phyloP scores from a whole-genome alignment of 2,888 invertebrate genomes.

The Agrotis clavis region DNA sequence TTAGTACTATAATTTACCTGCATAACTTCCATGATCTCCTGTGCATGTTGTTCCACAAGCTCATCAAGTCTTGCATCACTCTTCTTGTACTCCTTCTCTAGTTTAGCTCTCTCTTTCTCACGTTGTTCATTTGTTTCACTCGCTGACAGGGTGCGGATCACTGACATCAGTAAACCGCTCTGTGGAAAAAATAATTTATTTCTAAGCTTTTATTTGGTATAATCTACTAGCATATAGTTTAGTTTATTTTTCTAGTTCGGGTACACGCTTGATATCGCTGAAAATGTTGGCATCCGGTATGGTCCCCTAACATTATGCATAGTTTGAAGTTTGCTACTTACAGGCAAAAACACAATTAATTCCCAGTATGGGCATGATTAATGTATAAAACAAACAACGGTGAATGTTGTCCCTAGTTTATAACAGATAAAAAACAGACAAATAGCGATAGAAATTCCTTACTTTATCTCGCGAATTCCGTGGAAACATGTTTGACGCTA shows the following conservation, averaged over 20 bases:
- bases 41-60: slow-evolving; percentile 96
- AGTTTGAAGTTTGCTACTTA: neutral
- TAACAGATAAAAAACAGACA: neutral
- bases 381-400: neutral
- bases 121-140: slow-evolving; percentile 98
- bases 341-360: neutral
- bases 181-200: slow-evolving; percentile 72
- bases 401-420: neutral
- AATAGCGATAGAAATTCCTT: slow-evolving; percentile 42
- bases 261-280: neutral
- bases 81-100: slow-evolving; percentile 98
- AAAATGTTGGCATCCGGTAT: neutral
- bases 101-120: slow-evolving; percentile 97
- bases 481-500: slow-evolving; percentile 48
- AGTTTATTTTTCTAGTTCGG: neutral
- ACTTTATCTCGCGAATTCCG: slow-evolving; percentile 52
- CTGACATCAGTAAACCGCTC: slow-evolving; percentile 97
- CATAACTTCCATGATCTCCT: slow-evolving; percentile 96
- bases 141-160: slow-evolving; percentile 98
- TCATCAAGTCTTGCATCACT: slow-evolving; percentile 97
- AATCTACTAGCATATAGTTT: too few relatives aligned
- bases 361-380: neutral
- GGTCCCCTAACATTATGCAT: neutral
- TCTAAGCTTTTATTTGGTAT: too few relatives aligned
- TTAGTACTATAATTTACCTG: slow-evolving; percentile 80